Percentiles rank a stretch among this genome's conserved stretches.
Conservation (phyloP, 1,140 invertebrate genomes). For the Achatina immaculata region DNA sequence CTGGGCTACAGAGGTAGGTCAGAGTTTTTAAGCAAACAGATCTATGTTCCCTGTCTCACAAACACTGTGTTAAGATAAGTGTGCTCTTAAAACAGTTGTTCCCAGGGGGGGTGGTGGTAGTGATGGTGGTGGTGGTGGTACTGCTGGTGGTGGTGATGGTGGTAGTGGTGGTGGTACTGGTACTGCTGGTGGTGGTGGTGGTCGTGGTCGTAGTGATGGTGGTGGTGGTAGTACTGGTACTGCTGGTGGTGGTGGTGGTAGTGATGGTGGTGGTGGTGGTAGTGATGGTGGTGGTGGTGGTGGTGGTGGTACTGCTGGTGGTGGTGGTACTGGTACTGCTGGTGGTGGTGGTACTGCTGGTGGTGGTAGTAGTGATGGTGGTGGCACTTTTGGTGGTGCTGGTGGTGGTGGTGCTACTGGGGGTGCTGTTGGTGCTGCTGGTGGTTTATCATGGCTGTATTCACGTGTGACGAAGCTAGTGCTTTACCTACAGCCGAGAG, state of each 20-base stretch:
- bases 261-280: constrained; percentile 4
- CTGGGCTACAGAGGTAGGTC: no score
- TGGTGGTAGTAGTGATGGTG: not conserved
- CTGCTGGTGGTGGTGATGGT: not conserved
- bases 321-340: not conserved
- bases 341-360: not conserved
- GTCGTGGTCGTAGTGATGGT: not conserved
- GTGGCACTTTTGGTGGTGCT: not conserved
- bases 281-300: not conserved
- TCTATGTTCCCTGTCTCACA: no score
- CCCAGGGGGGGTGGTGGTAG: not conserved
- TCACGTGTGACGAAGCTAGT: no score
- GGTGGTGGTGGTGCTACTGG: not conserved
- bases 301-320: not conserved
- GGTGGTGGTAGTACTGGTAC: not conserved
- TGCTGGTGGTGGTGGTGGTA: constrained; percentile 8
- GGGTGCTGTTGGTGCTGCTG: not conserved
- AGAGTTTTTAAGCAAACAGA: no score
- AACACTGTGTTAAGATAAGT: no score
- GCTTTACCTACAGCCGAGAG: no score
- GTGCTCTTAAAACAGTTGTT: no score
- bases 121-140: not conserved
- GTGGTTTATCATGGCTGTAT: no score
- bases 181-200: not conserved
- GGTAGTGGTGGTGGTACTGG: constrained; percentile 10